These are phyloP conservation scores for Flexamia atlantica DNA, from an alignment of 2,888 invertebrate genomes.

Conservation along the genomic window DNA sequence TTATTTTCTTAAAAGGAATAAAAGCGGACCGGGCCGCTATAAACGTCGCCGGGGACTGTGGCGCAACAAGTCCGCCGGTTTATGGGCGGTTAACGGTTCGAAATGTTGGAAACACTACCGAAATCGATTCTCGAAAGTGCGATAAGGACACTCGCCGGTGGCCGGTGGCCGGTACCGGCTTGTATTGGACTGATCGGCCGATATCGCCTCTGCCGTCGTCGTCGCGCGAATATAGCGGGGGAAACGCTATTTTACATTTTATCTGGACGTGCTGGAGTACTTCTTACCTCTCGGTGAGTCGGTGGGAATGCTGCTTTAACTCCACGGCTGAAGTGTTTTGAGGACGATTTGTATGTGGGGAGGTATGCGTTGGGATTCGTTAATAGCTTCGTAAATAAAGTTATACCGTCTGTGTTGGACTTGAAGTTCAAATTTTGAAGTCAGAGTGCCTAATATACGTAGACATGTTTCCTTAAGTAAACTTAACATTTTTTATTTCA, in stretches of 20 bases:
- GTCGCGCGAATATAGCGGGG: not conserved
- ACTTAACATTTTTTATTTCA: too few relatives aligned
- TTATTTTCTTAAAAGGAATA: conserved; percentile 62
- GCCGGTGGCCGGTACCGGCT: not conserved
- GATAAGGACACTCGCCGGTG: conserved; percentile 8
- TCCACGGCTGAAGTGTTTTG: not conserved
- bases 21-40: conserved; percentile 60
- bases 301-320: not conserved
- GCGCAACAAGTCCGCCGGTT: conserved; percentile 56
- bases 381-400: too few relatives aligned
- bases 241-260: conserved; percentile 7
- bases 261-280: not conserved
- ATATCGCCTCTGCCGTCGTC: not conserved
- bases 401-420: too few relatives aligned
- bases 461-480: too few relatives aligned
- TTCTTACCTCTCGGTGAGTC: not conserved
- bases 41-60: conserved; percentile 47
- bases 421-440: too few relatives aligned
- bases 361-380: too few relatives aligned
- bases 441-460: too few relatives aligned
- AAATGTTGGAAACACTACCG: conserved; percentile 52
- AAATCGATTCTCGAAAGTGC: conserved; percentile 57
- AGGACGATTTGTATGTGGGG: not conserved
- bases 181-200: not conserved
- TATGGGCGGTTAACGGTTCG: conserved; percentile 57